These are phyloP conservation scores for Chelon auratus DNA, from an alignment of 2,797 vertebrate species.

Conservation along the genomic window DNA sequence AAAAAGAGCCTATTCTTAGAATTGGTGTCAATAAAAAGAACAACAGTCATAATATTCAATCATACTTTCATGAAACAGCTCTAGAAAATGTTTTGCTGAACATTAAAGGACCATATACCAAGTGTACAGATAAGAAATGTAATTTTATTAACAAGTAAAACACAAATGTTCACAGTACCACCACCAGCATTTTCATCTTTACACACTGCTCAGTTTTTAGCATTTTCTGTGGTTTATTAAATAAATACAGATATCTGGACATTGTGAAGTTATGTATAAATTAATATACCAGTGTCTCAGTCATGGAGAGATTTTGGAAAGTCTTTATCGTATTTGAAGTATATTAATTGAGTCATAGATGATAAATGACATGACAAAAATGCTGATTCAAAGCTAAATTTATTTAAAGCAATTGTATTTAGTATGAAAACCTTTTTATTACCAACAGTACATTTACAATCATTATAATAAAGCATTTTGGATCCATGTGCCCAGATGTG, in stretches of 20 bases:
- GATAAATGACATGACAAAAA: not conserved
- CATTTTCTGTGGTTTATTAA: not conserved
- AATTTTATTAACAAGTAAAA: conserved; percentile 22
- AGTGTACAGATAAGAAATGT: conserved; percentile 14
- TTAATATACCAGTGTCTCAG: too few relatives aligned
- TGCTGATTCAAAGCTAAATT: not conserved
- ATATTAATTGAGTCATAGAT: too few relatives aligned
- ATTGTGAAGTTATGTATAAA: too few relatives aligned
- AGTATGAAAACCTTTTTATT: too few relatives aligned
- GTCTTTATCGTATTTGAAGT: not conserved
- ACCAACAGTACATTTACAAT: too few relatives aligned
- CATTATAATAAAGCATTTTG: too few relatives aligned
- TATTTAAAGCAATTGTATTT: too few relatives aligned
- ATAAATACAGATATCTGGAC: not conserved
- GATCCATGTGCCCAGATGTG: too few relatives aligned
- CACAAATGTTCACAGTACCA: not conserved
- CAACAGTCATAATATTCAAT: conserved; percentile 30
- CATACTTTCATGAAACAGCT: conserved; percentile 33
- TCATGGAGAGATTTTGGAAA: not conserved
- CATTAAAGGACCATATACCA: conserved; percentile 13
- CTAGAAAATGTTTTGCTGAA: conserved; percentile 17
- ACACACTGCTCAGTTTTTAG: not conserved
- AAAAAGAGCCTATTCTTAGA: conserved; percentile 54
- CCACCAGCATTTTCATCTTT: not conserved
- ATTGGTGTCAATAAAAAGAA: conserved; percentile 56